Evolutionary conservation across 1,140 invertebrate species (phyloP).

Genomic region (Galleria mellonella): DNA sequence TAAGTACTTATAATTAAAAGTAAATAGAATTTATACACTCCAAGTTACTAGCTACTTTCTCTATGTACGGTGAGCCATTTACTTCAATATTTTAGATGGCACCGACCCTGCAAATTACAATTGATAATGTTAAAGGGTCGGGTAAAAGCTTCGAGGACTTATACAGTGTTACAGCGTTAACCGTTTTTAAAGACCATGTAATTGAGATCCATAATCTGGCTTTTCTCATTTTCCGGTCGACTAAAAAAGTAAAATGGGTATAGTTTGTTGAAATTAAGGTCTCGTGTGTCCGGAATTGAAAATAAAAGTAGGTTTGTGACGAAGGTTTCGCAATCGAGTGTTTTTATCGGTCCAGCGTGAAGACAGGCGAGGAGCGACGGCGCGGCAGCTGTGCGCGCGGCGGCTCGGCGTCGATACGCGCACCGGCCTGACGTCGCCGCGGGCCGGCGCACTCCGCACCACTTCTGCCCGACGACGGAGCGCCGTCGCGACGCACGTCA

Average conservation of each 20-base stretch:
- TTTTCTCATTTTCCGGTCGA: neutral
- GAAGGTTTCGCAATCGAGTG: constrained; percentile 43
- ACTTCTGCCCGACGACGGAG: constrained; percentile 15
- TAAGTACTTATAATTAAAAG: too few species aligned
- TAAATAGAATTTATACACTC: too few species aligned
- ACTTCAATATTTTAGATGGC: constrained; percentile 1
- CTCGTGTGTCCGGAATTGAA: constrained; percentile 28
- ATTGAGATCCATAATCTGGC: too few species aligned
- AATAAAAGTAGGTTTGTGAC: constrained; percentile 35
- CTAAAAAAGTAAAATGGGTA: constrained; percentile 6
- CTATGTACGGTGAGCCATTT: neutral
- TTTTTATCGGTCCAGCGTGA: constrained; percentile 43
- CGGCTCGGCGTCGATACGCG: constrained; percentile 54
- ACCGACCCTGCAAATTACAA: constrained; percentile 1
- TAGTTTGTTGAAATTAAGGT: constrained; percentile 27
- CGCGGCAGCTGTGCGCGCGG: constrained; percentile 26
- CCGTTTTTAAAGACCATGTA: too few species aligned
- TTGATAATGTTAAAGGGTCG: constrained; percentile 1
- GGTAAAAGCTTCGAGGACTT: neutral
- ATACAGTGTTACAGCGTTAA: too few species aligned
- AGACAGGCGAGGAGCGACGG: constrained; percentile 31
- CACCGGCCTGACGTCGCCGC: constrained; percentile 57
- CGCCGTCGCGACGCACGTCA: constrained; percentile 30
- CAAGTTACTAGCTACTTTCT: neutral
- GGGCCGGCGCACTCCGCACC: constrained; percentile 39